A percentile compares a stretch with the other conserved stretches of the same genome.
Evolutionary conservation across 1,140 invertebrate species (phyloP).

Genomic region (Leptinotarsa texana): DNA sequence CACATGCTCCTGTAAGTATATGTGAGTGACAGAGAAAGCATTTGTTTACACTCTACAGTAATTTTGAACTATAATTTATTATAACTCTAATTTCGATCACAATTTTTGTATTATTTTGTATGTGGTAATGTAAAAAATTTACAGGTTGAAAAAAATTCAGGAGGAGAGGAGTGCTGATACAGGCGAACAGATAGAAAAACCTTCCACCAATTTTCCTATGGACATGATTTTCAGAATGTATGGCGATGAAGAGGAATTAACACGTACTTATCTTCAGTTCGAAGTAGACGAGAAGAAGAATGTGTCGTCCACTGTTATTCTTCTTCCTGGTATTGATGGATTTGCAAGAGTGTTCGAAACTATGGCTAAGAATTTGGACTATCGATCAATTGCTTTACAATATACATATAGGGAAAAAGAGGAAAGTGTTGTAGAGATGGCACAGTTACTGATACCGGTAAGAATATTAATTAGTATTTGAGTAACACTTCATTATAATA

Average conservation of each 20-base stretch:
- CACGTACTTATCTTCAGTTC: background rate
- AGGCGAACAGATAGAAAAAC: background rate
- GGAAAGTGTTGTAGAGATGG: constrained; percentile 52
- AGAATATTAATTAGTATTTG: constrained; percentile 28
- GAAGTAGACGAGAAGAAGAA: background rate
- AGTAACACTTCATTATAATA: background rate
- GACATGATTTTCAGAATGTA: constrained; percentile 12
- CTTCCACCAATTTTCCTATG: background rate
- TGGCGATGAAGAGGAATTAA: background rate
- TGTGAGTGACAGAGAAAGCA: too few relatives aligned
- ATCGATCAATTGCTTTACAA: constrained; percentile 71
- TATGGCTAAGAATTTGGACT: constrained; percentile 62
- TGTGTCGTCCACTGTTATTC: constrained; percentile 52
- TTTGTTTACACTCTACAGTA: too few relatives aligned
- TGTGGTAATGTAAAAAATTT: background rate
- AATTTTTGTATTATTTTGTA: too few relatives aligned
- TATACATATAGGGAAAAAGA: constrained; percentile 54
- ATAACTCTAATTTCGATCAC: too few relatives aligned
- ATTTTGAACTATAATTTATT: too few relatives aligned
- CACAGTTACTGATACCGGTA: constrained; percentile 55
- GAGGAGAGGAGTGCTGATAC: background rate
- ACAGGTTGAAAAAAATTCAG: constrained; percentile 33
- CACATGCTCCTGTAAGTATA: too few relatives aligned
- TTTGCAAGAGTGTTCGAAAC: constrained; percentile 63
- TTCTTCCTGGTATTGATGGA: constrained; percentile 83